Percentiles rank a stretch among this genome's conserved stretches.
phyloP scores from a whole-genome alignment of 1,140 invertebrate species.

The Protaetia brevitarsis region DNA sequence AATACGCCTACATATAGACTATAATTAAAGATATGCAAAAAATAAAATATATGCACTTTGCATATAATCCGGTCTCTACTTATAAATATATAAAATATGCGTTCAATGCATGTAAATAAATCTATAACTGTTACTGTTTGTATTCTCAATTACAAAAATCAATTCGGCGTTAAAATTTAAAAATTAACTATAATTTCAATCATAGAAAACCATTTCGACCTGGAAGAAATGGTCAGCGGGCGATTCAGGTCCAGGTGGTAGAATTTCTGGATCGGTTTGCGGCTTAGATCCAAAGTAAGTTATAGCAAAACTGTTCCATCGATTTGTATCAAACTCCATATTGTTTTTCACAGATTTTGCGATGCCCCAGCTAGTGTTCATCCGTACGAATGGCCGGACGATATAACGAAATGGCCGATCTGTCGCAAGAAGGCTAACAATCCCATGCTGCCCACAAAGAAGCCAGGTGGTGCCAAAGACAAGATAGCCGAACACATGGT shows the following conservation, averaged over 20 bases:
- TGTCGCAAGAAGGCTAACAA: constrained; percentile 78
- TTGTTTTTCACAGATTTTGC: constrained; percentile 81
- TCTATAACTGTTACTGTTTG: too few species aligned
- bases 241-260: constrained; percentile 76
- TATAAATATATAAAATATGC: too few species aligned
- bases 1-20: too few species aligned
- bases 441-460: constrained; percentile 47
- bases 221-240: constrained; percentile 93
- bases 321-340: not conserved
- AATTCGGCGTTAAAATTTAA: not conserved
- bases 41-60: too few species aligned
- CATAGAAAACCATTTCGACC: constrained; percentile 86
- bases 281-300: constrained; percentile 91
- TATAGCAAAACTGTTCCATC: not conserved
- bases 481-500: constrained; percentile 93
- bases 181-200: constrained; percentile 39
- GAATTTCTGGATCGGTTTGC: constrained; percentile 93
- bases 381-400: constrained; percentile 96
- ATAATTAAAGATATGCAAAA: too few species aligned
- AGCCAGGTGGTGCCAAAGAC: constrained; percentile 60
- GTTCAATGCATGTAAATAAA: too few species aligned
- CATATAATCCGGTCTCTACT: too few species aligned
- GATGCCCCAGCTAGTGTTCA: constrained; percentile 90
- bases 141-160: too few species aligned
- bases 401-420: constrained; percentile 98